Evolutionary conservation across 92 coral and sea anemone genomes (phyloP), one percentile per base, ranked within the genome.

Genomic region (Heliopora coerulea): DNA sequence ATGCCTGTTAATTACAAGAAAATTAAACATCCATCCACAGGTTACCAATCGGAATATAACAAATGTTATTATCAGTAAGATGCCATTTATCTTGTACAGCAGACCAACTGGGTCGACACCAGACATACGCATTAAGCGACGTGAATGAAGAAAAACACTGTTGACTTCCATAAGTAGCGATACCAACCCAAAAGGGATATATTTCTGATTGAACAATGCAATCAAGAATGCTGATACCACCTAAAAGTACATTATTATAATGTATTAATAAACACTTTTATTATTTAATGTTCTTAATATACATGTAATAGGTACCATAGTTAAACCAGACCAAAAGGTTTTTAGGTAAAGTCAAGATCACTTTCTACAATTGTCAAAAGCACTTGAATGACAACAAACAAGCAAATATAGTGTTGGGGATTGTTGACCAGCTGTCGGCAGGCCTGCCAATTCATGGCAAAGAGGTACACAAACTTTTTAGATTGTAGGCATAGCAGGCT

Each of bases 161-260:
- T 88, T 88, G 59, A 91, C 84, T 59, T 91, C 97, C 88, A 91
- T 86, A n/a, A 91, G 79, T 9, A 91, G 78, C 10, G 91, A 69
- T 54, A 86, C 78, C 37, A 85, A 69, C 21, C 83, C 96, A 82
- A 85, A 84, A 1, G 89, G 89, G 1, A 84, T 65, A 75, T 89
- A 91, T 31, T 48, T 68, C 49, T 74, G 62, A 37, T 78, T 56
- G 59, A 83, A 52, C 32, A 89, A 42, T 24, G 91, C 86, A 20
- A 89, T 37, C 34, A 57, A 59, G 72, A 91, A 91, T 19, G 91
- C 89, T 34, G 44, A 65, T 29, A 79, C 49, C 25, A 91, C 97
- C 97, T 91, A 65, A 31, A 88, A 82, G 1, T 41, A 34, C 42
- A 25, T 25, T 1, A 35, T 8, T 8, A 12, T 59, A 17, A 10